Conservation (phyloP, 1,140 invertebrate genomes). For the Colletes latitarsis region DNA sequence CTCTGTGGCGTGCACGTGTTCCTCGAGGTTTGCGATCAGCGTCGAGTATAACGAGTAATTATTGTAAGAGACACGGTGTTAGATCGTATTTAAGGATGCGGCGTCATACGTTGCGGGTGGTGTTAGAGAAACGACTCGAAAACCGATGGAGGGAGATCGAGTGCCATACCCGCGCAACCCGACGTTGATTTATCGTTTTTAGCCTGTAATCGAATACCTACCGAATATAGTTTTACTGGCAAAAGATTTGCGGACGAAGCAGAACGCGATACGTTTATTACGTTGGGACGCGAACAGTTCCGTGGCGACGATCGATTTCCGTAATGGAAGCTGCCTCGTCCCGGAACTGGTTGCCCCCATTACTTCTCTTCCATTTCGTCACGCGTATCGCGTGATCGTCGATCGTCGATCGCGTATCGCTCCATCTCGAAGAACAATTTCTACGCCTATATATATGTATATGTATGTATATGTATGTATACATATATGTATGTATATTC, state of each 20-base stretch:
- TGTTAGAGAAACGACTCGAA: constrained; percentile 5
- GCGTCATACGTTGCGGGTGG: not conserved
- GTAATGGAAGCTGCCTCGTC: constrained; percentile 1
- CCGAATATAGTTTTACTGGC: constrained; percentile 1
- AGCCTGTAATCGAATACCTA: constrained; percentile 22
- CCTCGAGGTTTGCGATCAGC: not conserved
- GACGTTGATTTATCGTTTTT: constrained; percentile 41
- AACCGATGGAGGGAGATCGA: constrained; percentile 48
- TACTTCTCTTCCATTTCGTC: constrained; percentile 37
- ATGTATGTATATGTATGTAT: constrained; percentile 17
- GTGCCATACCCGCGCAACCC: constrained; percentile 66
- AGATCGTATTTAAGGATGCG: not conserved
- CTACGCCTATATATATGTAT: constrained; percentile 31
- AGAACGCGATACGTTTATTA: constrained; percentile 40
- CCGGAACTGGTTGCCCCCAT: constrained; percentile 43
- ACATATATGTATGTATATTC: constrained; percentile 45
- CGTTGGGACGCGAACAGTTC: constrained; percentile 43
- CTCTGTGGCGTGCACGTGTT: not conserved
- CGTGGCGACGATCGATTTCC: constrained; percentile 25
- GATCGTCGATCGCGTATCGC: not conserved
- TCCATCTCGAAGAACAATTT: constrained; percentile 33
- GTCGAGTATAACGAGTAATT: not conserved
- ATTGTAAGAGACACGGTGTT: not conserved
- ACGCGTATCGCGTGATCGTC: constrained; percentile 1
- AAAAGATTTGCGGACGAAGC: constrained; percentile 15